Percentiles rank a stretch among this genome's conserved stretches.
phyloP scores from a whole-genome alignment of 92 coral and sea anemone species.

The Phenganax subtilis region DNA sequence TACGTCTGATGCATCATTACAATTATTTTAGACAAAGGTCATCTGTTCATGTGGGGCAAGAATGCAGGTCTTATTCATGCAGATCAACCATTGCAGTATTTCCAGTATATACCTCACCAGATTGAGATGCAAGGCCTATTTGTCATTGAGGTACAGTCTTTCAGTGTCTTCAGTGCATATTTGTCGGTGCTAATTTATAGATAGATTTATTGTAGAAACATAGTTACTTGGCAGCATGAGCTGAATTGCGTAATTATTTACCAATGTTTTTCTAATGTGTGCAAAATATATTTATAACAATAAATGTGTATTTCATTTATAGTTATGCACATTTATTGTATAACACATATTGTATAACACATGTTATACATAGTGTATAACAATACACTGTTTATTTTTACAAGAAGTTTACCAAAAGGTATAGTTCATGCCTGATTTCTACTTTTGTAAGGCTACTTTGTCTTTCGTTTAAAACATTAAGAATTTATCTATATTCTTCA shows the following conservation, averaged over 20 bases:
- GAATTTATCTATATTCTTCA: background rate
- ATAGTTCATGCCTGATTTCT: background rate
- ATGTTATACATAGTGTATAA: background rate
- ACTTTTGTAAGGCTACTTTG: background rate
- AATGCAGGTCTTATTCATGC: conserved; percentile 74
- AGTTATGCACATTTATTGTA: background rate
- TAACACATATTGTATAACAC: background rate
- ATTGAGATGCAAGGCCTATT: conserved; percentile 60
- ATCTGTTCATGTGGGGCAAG: conserved; percentile 86
- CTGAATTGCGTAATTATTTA: too few species aligned
- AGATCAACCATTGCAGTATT: conserved; percentile 65
- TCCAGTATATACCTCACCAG: conserved; percentile 69
- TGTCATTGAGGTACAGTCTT: conserved; percentile 59
- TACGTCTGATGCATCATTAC: background rate
- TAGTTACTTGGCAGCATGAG: too few species aligned
- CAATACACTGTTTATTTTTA: too few species aligned
- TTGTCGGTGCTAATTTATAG: too few species aligned
- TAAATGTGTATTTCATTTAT: background rate
- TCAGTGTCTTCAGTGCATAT: too few species aligned
- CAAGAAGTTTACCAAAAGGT: too few species aligned
- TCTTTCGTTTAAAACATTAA: too few species aligned
- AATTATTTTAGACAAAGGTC: conserved; percentile 57
- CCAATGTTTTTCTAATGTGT: too few species aligned
- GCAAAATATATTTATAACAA: too few species aligned
- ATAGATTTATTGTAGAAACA: too few species aligned